Conservation (phyloP, 92 coral and sea anemone genomes). For the Palythoa heliodiscus region DNA sequence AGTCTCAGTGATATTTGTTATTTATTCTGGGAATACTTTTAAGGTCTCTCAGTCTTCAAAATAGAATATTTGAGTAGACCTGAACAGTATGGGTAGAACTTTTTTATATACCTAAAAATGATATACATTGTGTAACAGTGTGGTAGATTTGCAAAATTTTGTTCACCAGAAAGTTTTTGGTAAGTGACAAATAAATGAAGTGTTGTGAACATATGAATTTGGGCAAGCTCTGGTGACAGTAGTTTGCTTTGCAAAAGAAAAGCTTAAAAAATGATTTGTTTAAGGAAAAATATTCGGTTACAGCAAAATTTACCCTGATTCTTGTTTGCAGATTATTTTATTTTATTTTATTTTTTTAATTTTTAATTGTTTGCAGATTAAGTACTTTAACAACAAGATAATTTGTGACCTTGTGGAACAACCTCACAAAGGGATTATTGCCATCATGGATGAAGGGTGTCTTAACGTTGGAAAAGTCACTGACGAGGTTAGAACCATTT, state of each 20-base stretch:
- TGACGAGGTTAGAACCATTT: constrained; percentile 66
- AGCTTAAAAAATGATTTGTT: not conserved
- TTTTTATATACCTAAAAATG: too few species aligned
- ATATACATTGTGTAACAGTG: too few species aligned
- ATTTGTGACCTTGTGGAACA: constrained; percentile 96
- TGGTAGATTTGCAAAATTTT: not conserved
- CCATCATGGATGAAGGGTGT: constrained; percentile 97
- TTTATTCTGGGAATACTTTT: not conserved
- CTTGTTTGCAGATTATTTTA: constrained; percentile 52
- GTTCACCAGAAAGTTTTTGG: not conserved
- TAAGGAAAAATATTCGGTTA: not conserved
- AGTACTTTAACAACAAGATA: constrained; percentile 94
- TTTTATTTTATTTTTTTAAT: not conserved
- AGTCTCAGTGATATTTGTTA: not conserved
- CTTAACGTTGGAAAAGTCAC: constrained; percentile 92
- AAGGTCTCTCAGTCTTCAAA: too few species aligned
- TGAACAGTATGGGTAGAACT: too few species aligned
- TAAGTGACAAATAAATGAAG: not conserved
- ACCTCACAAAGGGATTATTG: constrained; percentile 86
- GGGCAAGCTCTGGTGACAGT: too few species aligned
- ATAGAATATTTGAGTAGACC: too few species aligned
- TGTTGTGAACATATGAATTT: too few species aligned
- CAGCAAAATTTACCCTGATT: too few species aligned
- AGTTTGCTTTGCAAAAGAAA: not conserved
- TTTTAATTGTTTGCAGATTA: constrained; percentile 61